phyloP scores from a whole-genome alignment of 2,888 invertebrate species.

The Clitarchus hookeri region DNA sequence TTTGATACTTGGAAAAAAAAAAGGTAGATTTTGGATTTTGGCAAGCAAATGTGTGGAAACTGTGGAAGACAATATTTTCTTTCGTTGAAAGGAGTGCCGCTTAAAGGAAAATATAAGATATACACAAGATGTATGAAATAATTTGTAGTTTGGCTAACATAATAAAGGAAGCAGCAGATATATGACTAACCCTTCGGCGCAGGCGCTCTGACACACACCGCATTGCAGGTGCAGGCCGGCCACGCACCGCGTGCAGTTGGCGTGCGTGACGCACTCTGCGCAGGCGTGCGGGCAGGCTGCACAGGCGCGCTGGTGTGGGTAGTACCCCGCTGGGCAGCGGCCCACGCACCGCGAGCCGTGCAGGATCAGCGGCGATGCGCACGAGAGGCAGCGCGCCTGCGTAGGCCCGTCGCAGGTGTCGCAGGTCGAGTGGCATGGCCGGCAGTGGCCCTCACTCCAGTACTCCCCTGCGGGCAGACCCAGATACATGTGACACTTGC shows the following conservation, averaged over 20 bases:
- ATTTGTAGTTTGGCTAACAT: too few relatives aligned
- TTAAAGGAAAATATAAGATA: too few relatives aligned
- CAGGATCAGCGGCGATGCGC: slow-evolving; percentile 68
- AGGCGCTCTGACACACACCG: slow-evolving; percentile 79
- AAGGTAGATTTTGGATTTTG: too few relatives aligned
- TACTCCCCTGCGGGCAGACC: slow-evolving; percentile 69
- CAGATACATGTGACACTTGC: slow-evolving; percentile 31
- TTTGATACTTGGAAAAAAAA: too few relatives aligned
- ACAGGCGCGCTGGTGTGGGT: slow-evolving; percentile 73
- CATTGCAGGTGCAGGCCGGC: slow-evolving; percentile 77
- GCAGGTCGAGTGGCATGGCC: slow-evolving; percentile 76
- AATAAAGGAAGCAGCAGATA: too few relatives aligned
- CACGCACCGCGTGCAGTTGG: slow-evolving; percentile 79
- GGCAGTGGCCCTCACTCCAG: slow-evolving; percentile 67
- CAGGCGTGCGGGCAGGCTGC: slow-evolving; percentile 81
- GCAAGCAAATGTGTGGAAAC: too few relatives aligned
- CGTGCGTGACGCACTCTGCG: slow-evolving; percentile 73
- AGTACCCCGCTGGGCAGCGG: slow-evolving; percentile 76
- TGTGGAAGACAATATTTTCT: too few relatives aligned
- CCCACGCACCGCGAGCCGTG: slow-evolving; percentile 75
- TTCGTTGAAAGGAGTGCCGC: too few relatives aligned
- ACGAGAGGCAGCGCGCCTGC: slow-evolving; percentile 75
- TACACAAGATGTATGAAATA: too few relatives aligned
- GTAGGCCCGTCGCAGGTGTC: slow-evolving; percentile 79
- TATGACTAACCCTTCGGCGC: slow-evolving; percentile 66